phyloP scores from a whole-genome alignment of 92 coral and sea anemone genomes.

The Heteractis magnifica region DNA sequence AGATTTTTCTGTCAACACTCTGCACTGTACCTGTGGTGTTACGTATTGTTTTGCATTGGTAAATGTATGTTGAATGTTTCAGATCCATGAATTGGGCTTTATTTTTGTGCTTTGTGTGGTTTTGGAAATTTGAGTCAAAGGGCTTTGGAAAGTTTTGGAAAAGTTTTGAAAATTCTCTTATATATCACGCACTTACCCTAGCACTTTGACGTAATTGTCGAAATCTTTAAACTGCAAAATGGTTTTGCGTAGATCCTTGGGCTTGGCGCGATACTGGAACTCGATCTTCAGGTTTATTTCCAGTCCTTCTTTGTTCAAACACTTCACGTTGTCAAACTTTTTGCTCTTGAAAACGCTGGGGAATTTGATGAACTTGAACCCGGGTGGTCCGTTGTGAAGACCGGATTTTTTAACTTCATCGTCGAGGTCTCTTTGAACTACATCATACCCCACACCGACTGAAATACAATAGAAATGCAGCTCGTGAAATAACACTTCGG shows the following conservation, averaged over 20 bases:
- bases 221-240: slow-evolving; percentile 62
- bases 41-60: too few relatives aligned
- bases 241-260: slow-evolving; percentile 57
- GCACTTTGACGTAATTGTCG: slow-evolving; percentile 60
- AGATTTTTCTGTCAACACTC: too few relatives aligned
- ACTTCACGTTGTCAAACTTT: slow-evolving; percentile 47
- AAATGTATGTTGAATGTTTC: too few relatives aligned
- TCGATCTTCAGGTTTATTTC: slow-evolving; percentile 63
- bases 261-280: slow-evolving; percentile 82
- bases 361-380: slow-evolving; percentile 76
- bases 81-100: too few relatives aligned
- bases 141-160: too few relatives aligned
- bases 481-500: too few relatives aligned
- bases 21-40: too few relatives aligned
- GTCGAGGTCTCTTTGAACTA: slow-evolving; percentile 61
- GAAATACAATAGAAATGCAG: background rate
- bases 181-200: slow-evolving; percentile 50
- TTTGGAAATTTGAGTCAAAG: too few relatives aligned
- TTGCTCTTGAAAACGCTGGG: slow-evolving; percentile 76
- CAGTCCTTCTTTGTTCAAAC: slow-evolving; percentile 79
- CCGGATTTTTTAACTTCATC: slow-evolving; percentile 69
- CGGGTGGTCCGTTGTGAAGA: slow-evolving; percentile 81
- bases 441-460: slow-evolving; percentile 81
- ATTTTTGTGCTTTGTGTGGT: too few relatives aligned
- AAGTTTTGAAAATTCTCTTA: too few relatives aligned